Evolutionary conservation across 2,113 vertebrate species (phyloP).

Genomic region (Zosterops pallidus): DNA sequence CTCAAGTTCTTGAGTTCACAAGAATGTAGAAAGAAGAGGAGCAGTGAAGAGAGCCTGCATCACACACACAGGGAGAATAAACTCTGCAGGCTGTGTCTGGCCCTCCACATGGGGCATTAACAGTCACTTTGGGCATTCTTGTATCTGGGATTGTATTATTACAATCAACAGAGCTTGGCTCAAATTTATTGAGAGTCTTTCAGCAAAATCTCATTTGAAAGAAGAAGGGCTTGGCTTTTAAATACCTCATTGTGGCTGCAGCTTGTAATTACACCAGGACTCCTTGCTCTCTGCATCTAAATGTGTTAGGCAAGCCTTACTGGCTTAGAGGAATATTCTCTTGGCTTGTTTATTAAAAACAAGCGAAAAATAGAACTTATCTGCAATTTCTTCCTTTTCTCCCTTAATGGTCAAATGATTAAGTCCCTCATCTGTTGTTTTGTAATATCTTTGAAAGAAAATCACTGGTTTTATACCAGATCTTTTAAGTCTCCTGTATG

Average conservation of each 20-base stretch:
- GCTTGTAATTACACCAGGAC: neutral
- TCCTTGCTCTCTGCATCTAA: neutral
- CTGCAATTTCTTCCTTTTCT: neutral
- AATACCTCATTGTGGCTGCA: neutral
- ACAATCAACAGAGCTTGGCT: neutral
- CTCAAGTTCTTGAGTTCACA: neutral
- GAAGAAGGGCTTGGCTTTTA: neutral
- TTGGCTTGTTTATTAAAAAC: neutral
- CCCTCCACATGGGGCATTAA: neutral
- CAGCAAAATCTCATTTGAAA: neutral
- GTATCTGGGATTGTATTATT: neutral
- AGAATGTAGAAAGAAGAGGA: neutral
- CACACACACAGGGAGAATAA: neutral
- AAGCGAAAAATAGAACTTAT: neutral
- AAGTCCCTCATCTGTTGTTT: neutral
- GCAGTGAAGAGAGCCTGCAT: neutral
- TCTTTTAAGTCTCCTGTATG: neutral
- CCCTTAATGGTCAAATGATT: neutral
- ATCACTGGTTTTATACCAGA: neutral
- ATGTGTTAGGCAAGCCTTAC: neutral
- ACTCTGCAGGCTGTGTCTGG: neutral
- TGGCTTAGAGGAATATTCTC: neutral
- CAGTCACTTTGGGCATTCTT: neutral
- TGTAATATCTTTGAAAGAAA: neutral
- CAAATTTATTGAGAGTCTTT: neutral